A percentile compares a stretch with the other conserved stretches of the same genome.
Conservation (phyloP, 2,113 vertebrate species). For the human region DNA sequence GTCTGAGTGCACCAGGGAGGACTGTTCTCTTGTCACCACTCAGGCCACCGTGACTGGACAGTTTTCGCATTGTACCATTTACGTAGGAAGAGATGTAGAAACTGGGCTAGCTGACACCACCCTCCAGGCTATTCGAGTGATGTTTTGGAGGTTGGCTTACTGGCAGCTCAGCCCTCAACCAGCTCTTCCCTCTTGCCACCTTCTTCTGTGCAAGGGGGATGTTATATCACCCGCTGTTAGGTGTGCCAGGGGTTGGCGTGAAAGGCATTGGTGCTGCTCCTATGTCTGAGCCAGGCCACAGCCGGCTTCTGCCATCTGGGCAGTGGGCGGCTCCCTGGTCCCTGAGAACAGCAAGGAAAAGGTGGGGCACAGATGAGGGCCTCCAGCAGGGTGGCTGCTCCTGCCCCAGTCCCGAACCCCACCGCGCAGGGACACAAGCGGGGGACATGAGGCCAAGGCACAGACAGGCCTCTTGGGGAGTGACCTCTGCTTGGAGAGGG, state of each 20-base stretch:
- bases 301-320: neutral
- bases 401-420: neutral
- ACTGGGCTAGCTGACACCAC: neutral
- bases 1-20: no score
- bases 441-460: neutral
- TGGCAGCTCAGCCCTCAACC: neutral
- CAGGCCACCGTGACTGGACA: neutral
- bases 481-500: neutral
- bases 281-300: neutral
- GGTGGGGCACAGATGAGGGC: neutral
- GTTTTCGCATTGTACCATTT: rapidly evolving
- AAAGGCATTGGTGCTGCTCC: neutral
- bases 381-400: rapidly evolving
- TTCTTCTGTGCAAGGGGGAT: neutral
- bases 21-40: neutral
- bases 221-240: neutral
- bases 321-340: neutral
- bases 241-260: neutral
- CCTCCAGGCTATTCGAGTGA: rapidly evolving
- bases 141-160: neutral
- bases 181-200: neutral
- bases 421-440: rapidly evolving
- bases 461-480: neutral
- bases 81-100: neutral
- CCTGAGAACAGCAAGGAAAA: neutral